phyloP scores from a whole-genome alignment of 2,797 vertebrate genomes.

The Steatocranus sp. region DNA sequence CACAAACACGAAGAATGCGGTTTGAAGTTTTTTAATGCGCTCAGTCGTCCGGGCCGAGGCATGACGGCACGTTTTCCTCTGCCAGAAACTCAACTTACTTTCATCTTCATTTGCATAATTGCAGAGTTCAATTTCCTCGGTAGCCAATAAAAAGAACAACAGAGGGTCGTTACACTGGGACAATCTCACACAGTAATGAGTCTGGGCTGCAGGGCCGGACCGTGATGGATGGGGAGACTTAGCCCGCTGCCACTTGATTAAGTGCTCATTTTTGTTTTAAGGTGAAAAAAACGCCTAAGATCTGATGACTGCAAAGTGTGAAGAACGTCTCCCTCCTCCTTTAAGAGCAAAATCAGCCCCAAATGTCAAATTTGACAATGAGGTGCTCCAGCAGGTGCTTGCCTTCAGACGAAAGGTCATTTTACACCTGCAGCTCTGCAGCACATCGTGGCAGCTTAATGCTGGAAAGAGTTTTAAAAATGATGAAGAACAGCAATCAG shows the following conservation, averaged over 20 bases:
- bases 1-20: background rate
- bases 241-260: conserved; percentile 18
- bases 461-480: background rate
- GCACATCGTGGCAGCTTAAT: background rate
- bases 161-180: background rate
- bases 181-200: conserved; percentile 23
- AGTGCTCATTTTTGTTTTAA: conserved; percentile 1
- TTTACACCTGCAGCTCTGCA: background rate
- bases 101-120: conserved; percentile 40
- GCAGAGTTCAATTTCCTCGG: conserved; percentile 8
- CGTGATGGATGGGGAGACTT: conserved; percentile 26
- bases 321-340: background rate
- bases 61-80: background rate
- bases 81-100: background rate
- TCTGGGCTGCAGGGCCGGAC: conserved; percentile 3
- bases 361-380: conserved; percentile 23
- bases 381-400: background rate
- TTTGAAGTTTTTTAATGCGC: background rate
- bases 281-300: background rate
- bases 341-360: background rate
- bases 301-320: background rate
- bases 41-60: background rate
- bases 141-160: background rate
- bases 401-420: conserved; percentile 1
- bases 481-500: background rate